A percentile compares a stretch with the other conserved stretches of the same genome.
These are phyloP conservation scores for Leptopterna dolabrata DNA, from an alignment of 2,888 invertebrate genomes.

Conservation along the genomic window DNA sequence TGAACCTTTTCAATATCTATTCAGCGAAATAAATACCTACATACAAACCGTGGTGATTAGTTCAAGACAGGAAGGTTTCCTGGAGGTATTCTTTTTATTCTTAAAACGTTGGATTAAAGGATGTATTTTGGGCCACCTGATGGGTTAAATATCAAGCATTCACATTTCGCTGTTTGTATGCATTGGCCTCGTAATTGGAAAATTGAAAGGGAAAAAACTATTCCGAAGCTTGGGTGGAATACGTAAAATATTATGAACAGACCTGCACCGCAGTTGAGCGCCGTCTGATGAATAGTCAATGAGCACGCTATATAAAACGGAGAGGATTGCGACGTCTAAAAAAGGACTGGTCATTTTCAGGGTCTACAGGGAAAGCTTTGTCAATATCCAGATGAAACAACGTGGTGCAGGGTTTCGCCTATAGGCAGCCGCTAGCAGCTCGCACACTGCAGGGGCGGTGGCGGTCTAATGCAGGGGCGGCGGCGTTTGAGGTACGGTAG, in stretches of 20 bases:
- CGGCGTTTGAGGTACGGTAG: not conserved
- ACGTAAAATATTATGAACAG: not conserved
- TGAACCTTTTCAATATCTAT: too few relatives aligned
- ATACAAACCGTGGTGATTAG: too few relatives aligned
- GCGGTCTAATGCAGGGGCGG: not conserved
- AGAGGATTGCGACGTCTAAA: not conserved
- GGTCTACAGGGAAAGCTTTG: not conserved
- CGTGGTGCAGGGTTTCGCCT: not conserved
- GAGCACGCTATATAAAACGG: not conserved
- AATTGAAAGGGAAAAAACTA: not conserved
- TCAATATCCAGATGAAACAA: not conserved
- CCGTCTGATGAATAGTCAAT: conserved; percentile 6
- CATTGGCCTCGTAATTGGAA: not conserved
- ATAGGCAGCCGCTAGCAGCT: not conserved
- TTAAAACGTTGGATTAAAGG: too few relatives aligned
- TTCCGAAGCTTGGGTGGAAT: not conserved
- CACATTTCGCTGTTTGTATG: not conserved
- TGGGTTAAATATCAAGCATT: too few relatives aligned
- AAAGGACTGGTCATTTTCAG: not conserved
- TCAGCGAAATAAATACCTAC: too few relatives aligned
- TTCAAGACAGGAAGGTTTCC: too few relatives aligned
- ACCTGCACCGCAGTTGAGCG: not conserved
- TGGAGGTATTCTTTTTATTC: too few relatives aligned
- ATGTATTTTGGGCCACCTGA: too few relatives aligned
- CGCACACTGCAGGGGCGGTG: not conserved